Conservation (phyloP, 2,113 vertebrate species). For the Xenotilapia longispinis region DNA sequence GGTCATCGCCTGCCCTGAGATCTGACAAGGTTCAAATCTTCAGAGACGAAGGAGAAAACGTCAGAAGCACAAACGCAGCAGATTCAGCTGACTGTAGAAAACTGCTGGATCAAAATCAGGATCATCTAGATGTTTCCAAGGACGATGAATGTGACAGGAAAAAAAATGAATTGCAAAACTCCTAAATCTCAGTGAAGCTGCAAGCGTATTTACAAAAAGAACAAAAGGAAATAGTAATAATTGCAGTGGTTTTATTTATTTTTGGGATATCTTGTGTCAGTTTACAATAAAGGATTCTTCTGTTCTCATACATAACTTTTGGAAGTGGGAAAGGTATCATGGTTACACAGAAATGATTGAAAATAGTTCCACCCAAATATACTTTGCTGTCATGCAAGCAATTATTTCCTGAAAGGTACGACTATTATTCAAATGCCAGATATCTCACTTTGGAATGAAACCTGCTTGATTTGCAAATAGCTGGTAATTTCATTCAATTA, state of each 20-base stretch:
- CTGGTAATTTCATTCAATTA: constrained; percentile 1
- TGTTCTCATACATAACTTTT: neutral
- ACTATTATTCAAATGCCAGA: neutral
- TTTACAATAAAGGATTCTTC: neutral
- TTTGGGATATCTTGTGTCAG: neutral
- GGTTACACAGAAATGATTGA: neutral
- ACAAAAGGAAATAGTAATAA: neutral
- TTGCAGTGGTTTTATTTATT: neutral
- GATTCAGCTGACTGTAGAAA: constrained; percentile 32
- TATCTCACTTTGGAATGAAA: constrained; percentile 13
- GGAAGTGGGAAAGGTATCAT: neutral
- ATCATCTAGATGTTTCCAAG: constrained; percentile 1
- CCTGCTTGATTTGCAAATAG: constrained; percentile 8
- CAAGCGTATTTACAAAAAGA: neutral
- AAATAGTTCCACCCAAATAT: neutral
- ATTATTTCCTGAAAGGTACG: neutral
- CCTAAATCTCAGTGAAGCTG: neutral
- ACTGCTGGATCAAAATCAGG: neutral
- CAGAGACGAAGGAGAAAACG: constrained; percentile 4
- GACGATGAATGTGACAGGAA: neutral
- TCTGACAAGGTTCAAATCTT: constrained; percentile 43
- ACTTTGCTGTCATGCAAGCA: neutral
- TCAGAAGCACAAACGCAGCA: constrained; percentile 22
- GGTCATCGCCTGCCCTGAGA: constrained; percentile 35
- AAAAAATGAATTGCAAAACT: neutral